Evolutionary conservation across 2,113 vertebrate species (phyloP).

Genomic region (Aegotheles bennettii): DNA sequence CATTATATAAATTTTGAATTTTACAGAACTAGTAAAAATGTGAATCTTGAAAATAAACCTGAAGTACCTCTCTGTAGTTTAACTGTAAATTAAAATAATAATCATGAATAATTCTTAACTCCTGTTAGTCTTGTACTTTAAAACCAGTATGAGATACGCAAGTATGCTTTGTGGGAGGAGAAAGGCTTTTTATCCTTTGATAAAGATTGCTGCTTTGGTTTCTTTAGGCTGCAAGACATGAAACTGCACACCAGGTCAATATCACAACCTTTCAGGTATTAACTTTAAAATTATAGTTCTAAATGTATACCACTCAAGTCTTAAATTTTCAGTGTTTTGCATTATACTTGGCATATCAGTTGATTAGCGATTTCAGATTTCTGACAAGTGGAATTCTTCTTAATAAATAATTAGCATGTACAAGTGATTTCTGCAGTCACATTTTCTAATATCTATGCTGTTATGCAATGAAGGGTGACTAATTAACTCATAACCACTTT

Average conservation of each 20-base stretch:
- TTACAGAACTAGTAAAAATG: neutral
- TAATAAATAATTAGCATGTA: neutral
- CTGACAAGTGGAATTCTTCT: neutral
- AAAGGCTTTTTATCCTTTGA: neutral
- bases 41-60: neutral
- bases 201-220: slow-evolving; percentile 36
- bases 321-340: neutral
- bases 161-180: neutral
- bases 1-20: neutral
- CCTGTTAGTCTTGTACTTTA: neutral
- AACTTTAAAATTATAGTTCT: neutral
- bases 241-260: slow-evolving; percentile 78
- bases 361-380: neutral
- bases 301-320: neutral
- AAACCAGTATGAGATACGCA: neutral
- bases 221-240: slow-evolving; percentile 78
- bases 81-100: neutral
- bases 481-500: neutral
- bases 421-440: neutral
- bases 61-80: neutral
- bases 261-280: slow-evolving; percentile 87
- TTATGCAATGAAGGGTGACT: neutral
- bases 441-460: neutral
- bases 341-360: neutral
- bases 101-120: neutral